phyloP scores from a whole-genome alignment of 2,888 invertebrate genomes.

The Saturnia japonica region DNA sequence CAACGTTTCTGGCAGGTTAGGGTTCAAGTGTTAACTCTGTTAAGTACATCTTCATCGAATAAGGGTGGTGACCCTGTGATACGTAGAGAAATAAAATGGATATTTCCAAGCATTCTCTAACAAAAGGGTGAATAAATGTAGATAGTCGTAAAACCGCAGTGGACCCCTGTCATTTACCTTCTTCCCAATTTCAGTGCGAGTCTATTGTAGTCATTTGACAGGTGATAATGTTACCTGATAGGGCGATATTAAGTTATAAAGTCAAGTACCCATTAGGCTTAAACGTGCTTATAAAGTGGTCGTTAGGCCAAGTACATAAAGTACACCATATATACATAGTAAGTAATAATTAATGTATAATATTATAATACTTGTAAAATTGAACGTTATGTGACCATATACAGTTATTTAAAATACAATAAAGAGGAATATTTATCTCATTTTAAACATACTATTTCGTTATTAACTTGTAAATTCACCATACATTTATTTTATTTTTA shows the following conservation, averaged over 20 bases:
- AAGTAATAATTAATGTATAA: not conserved
- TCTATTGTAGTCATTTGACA: conserved; percentile 14
- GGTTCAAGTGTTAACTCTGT: conserved; percentile 12
- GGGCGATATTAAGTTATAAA: conserved; percentile 9
- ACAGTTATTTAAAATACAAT: not conserved
- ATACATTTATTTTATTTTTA: not conserved
- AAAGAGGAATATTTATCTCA: not conserved
- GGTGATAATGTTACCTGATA: conserved; percentile 16
- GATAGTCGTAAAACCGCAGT: conserved; percentile 11
- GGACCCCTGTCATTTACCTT: conserved; percentile 13
- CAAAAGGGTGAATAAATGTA: conserved; percentile 8
- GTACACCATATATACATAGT: not conserved
- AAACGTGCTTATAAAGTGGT: conserved; percentile 9
- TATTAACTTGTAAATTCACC: not conserved
- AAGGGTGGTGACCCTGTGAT: not conserved
- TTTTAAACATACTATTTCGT: not conserved
- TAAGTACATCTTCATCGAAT: conserved; percentile 1
- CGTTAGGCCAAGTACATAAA: not conserved
- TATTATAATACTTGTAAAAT: not conserved
- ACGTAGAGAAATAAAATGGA: conserved; percentile 5
- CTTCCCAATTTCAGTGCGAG: conserved; percentile 9
- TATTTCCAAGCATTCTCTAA: conserved; percentile 7
- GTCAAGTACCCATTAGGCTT: conserved; percentile 12
- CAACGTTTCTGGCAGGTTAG: not conserved
- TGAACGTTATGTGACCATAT: not conserved